Evolutionary conservation across 2,797 vertebrate species (phyloP), one percentile per base, ranked within the genome.

Genomic region (Acropternis orthonyx): DNA sequence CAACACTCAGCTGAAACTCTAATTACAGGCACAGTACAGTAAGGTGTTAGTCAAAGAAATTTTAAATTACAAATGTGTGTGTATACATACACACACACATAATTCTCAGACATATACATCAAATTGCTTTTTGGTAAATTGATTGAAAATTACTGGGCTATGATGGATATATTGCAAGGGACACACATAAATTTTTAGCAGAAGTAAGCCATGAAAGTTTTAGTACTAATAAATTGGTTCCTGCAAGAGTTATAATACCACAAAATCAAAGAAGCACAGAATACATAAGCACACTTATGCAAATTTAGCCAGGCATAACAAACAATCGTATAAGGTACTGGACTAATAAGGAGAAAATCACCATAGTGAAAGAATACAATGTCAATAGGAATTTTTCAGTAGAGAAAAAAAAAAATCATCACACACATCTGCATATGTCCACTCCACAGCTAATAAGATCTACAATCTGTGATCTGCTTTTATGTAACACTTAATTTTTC

Each of bases 171-270:
- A 93, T 85, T 82, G 67, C 49, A 79, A 52, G 49, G 59, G 34
- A 76, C 22, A 52, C 54, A 83, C 48, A 95, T 92, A 88, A 69
- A 69, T 89, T 89, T 93, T 93, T 74, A 93, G 72, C 61, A 92
- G 67, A 91, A 92, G 49, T 34, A 71, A 95, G 37, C 71, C 77
- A 46, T 79, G 83, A 77, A 87, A 85, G 41, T 92, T 95, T 94
- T 88, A 96, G 71, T 93, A 76, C 22, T 92, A 85, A 88, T 90
- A 95, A 96, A 95, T 73, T 56, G 36, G 59, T 69, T 94, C 32
- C 71, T 90, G 83, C 77, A 90, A 90, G 94, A 84, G 46, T 87
- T 94, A 93, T 44, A 93, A 79, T 69, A 71, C 37, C 63, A 86
- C 48, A 88, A 79, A 93, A 86, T 69, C 0, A 0, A 27, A 92